Evolutionary conservation across 2,113 vertebrate genomes (phyloP).

Genomic region (Pithys albifrons): DNA sequence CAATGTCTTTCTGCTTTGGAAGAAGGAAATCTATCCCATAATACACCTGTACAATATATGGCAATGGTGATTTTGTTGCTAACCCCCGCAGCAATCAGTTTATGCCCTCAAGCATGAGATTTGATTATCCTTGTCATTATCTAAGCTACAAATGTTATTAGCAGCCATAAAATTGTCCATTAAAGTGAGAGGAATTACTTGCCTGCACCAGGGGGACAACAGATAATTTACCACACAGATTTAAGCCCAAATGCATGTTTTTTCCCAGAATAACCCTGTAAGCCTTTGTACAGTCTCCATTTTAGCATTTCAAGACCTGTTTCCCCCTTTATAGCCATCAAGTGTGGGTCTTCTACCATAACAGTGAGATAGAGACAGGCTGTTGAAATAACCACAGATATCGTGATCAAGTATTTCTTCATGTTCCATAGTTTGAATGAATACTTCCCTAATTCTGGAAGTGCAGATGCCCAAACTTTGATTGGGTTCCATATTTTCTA

Average conservation of each 20-base stretch:
- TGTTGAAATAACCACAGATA: neutral
- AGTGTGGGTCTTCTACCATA: neutral
- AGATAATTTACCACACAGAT: conserved; percentile 61
- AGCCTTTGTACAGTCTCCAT: neutral
- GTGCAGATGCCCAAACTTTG: neutral
- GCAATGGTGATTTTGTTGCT: conserved; percentile 54
- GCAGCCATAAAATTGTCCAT: conserved; percentile 73
- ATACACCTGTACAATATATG: conserved; percentile 50
- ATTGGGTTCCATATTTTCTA: neutral
- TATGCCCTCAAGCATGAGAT: conserved; percentile 71
- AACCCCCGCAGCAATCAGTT: conserved; percentile 62
- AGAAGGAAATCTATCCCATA: conserved; percentile 43
- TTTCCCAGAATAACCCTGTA: neutral
- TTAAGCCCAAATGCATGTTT: conserved; percentile 37
- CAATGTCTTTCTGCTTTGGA: conserved; percentile 33
- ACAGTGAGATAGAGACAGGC: neutral
- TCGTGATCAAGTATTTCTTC: neutral
- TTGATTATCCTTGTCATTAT: conserved; percentile 76
- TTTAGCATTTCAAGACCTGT: neutral
- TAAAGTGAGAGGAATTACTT: conserved; percentile 71
- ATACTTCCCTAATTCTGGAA: neutral
- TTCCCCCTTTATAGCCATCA: neutral
- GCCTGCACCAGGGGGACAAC: conserved; percentile 54
- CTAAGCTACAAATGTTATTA: conserved; percentile 76
- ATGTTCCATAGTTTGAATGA: neutral